A percentile compares a stretch with the other conserved stretches of the same genome.
Conservation (phyloP, 2,888 invertebrate species). For the Acrobasis repandana region DNA sequence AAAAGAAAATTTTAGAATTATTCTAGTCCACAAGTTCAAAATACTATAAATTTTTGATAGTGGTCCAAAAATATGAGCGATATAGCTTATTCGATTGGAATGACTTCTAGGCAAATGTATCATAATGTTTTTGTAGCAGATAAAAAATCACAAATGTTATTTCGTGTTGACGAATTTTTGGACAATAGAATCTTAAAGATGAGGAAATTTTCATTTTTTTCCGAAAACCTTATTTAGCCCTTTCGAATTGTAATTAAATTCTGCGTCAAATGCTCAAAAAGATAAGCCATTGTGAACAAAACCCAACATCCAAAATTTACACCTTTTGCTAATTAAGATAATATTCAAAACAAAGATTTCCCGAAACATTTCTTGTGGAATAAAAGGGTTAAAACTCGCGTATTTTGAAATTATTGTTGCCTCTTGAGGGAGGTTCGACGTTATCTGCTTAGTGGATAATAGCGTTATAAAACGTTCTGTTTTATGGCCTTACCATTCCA, state of each 20-base stretch:
- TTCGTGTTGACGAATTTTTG: too few relatives aligned
- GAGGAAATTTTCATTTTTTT: too few relatives aligned
- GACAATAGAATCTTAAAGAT: too few relatives aligned
- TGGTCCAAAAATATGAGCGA: too few relatives aligned
- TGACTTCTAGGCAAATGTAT: too few relatives aligned
- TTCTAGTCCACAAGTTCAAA: too few relatives aligned
- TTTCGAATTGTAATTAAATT: neutral
- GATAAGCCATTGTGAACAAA: conserved; percentile 24
- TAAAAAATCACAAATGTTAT: too few relatives aligned
- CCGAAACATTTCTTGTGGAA: conserved; percentile 43
- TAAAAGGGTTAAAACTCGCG: conserved; percentile 49
- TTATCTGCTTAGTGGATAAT: conserved; percentile 33
- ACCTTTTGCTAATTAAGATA: conserved; percentile 60
- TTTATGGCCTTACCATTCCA: conserved; percentile 24
- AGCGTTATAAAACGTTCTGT: conserved; percentile 29
- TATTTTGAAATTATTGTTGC: conserved; percentile 33
- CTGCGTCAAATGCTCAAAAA: neutral
- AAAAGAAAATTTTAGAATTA: too few relatives aligned
- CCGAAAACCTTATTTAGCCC: neutral
- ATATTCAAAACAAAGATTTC: conserved; percentile 49
- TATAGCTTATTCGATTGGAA: too few relatives aligned
- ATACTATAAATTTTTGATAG: too few relatives aligned
- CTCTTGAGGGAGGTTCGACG: conserved; percentile 29
- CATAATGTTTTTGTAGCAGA: too few relatives aligned
- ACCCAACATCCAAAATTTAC: conserved; percentile 45